Base-by-base conservation (phyloP, 2,113 vertebrate species). In the Microtus montanus region DNA sequence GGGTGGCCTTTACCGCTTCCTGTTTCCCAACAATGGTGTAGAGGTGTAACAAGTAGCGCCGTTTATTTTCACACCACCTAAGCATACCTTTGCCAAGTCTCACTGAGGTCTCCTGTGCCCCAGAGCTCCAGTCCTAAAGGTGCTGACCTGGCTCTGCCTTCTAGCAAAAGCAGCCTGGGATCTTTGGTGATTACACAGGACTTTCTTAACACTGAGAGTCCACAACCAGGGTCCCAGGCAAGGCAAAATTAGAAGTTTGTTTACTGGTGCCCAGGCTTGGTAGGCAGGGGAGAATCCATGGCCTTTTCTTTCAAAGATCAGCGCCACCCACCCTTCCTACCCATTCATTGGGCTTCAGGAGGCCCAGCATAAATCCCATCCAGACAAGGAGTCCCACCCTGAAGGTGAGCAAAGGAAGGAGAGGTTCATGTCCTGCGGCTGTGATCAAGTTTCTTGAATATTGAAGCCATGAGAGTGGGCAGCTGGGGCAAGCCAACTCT, bases 401-500 rank as follows among this genome's bases (percentile, higher is more conserved):
- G 3, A 44, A 30, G 20, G 28, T 11, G 19, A n/a, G 20, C 38
- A 19, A 41, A 33, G 19, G 8, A 7, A 4, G 7, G 88, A 66
- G 20, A 22, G 13, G 28, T 13, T 41, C 19, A 9, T 3, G 30
- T 3, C 77, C 68, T 14, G 1, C 1, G 4, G 12, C 5, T 9
- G 3, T 11, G 14, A 5, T 35, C 19, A 6, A n/a, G 41, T 35
- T 10, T n/a, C 11, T 19, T 5, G 84, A 74, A 63, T 30, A 20
- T 30, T 74, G 8, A 12, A 19, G 24, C 84, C 24, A 3, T 0
- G 22, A 54, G 8, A n/a, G 54, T 33, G 58, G 84, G 58, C n/a
- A 15, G 0, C 22, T 1, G 15, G 52, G 4, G 15, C n/a, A 14
- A 20, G 19, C n/a, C 63, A 33, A 1, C 1, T 8, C 9, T 4